phyloP scores from a whole-genome alignment of 2,888 invertebrate genomes.

The Eupithecia inturbata region DNA sequence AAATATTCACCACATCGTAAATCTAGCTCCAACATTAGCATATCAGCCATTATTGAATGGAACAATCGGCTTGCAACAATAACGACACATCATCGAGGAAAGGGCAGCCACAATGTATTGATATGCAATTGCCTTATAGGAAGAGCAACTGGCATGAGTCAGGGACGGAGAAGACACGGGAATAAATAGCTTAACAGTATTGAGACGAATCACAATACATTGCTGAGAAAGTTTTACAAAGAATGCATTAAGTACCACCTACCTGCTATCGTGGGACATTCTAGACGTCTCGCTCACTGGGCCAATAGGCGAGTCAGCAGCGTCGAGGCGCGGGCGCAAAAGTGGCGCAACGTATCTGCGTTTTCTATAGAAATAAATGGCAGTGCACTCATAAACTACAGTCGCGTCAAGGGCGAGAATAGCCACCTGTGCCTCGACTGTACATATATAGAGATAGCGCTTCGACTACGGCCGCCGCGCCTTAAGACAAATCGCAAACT shows the following conservation, averaged over 20 bases:
- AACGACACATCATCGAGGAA: slow-evolving; percentile 57
- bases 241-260: not conserved
- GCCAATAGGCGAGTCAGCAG: too few species aligned
- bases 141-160: slow-evolving; percentile 18
- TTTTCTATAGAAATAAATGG: too few species aligned
- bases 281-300: too few species aligned
- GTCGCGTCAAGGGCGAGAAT: too few species aligned
- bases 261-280: too few species aligned
- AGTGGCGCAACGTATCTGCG: too few species aligned
- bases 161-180: slow-evolving; percentile 21
- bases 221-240: not conserved
- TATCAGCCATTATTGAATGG: slow-evolving; percentile 44
- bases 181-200: not conserved
- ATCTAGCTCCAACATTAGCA: slow-evolving; percentile 38
- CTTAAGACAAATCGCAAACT: not conserved
- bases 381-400: too few species aligned
- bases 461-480: too few species aligned
- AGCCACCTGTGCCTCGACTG: too few species aligned
- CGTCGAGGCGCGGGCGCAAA: too few species aligned
- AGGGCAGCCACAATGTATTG: slow-evolving; percentile 34
- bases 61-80: slow-evolving; percentile 52
- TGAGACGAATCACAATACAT: not conserved
- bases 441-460: too few species aligned
- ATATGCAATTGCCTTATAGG: slow-evolving; percentile 31
- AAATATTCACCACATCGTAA: slow-evolving; percentile 34